These are phyloP conservation scores for Bembecia ichneumoniformis DNA, from an alignment of 2,888 invertebrate genomes.

Conservation along the genomic window DNA sequence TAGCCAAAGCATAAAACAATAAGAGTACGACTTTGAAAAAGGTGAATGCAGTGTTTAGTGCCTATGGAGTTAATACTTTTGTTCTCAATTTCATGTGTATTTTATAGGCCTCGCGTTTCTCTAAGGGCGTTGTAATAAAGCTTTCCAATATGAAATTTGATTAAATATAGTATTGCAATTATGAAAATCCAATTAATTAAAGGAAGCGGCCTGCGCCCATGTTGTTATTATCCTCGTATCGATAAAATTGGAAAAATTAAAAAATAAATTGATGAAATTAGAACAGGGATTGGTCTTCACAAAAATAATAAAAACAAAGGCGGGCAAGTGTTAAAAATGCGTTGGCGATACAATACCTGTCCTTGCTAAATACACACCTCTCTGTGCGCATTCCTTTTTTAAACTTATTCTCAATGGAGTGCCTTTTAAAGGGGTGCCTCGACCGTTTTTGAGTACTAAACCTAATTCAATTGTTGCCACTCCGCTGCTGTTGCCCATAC, in stretches of 20 bases:
- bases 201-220: not conserved
- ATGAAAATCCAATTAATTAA: not conserved
- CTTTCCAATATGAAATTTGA: not conserved
- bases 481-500: conserved; percentile 89
- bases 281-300: not conserved
- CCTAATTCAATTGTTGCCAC: conserved; percentile 91
- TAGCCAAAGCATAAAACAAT: not conserved
- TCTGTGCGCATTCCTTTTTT: conserved; percentile 94
- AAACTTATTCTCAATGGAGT: conserved; percentile 89
- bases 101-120: too few relatives aligned
- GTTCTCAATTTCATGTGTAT: too few relatives aligned
- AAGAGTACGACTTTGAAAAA: not conserved
- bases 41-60: not conserved
- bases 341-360: conserved; percentile 75
- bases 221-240: not conserved
- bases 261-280: not conserved
- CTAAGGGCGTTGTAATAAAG: not conserved
- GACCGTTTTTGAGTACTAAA: conserved; percentile 84
- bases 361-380: conserved; percentile 84
- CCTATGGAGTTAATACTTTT: not conserved
- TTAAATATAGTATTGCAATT: not conserved
- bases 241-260: not conserved
- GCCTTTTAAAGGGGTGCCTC: conserved; percentile 85
- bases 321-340: conserved; percentile 71
- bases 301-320: conserved; percentile 28